Evolutionary conservation across 2,797 vertebrate genomes (phyloP), one percentile per base, ranked within the genome.

Genomic region (Urocyon cinereoargenteus): DNA sequence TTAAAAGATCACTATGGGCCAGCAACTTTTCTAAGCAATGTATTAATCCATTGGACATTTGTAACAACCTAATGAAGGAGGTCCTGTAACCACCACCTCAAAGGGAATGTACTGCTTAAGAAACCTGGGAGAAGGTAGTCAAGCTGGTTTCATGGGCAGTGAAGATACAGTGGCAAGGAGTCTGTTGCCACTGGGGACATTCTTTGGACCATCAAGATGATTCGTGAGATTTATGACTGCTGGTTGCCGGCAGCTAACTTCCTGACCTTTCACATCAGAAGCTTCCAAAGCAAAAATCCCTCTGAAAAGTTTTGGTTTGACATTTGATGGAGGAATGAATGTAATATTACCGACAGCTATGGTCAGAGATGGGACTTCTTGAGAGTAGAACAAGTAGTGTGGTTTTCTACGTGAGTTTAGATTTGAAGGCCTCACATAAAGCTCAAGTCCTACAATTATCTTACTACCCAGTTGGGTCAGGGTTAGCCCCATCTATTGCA

Each of bases 391-490:
- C 22, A 81, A 12, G 26, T 73, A 28, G 66, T 12, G 11, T 90
- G 24, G 3, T 78, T 96, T 96, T 81, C 78, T 18, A 31, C 6
- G 24, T 79, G 57, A 68, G 34, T 94, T 96, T 70, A 92, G 49
- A 24, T 87, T 81, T 90, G 91, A 34, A 92, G 66, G 49, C 19
- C 19, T 72, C 77, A 21, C 11, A 14, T 21, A 40, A 95, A 72
- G 6, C 62, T 94, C 72, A 77, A 28, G 40, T 13, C 72, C 70
- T 72, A 15, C 73, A 24, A 73, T 51, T 78, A 6, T 82, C 49
- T 96, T 83, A 18, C 34, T 83, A 18, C 34, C 61, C 55, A 75
- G 51, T 84, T 61, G 90, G 18, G 16, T 89, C 45, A 89, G 75
- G 24, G 26, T 59, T 31, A 73, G 86, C 28, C 8, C 11, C 36